These are phyloP conservation scores for Epinotia ramella DNA, from an alignment of 2,888 invertebrate genomes.

Conservation along the genomic window DNA sequence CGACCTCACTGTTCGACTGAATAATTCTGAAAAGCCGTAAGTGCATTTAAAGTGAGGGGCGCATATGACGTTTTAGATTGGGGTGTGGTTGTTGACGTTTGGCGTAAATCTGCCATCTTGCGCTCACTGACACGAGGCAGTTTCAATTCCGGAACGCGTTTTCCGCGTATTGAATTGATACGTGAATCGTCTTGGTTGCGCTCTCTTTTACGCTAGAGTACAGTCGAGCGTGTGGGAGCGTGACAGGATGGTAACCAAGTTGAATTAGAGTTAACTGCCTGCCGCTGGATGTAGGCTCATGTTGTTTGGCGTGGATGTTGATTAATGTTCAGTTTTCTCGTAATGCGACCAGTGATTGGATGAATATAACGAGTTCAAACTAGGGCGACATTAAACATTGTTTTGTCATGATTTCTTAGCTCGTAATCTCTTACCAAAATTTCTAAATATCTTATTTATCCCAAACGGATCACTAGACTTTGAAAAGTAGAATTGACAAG, in stretches of 20 bases:
- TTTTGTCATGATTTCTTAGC: no score
- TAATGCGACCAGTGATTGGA: background rate
- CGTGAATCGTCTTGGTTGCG: no score
- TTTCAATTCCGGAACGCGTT: background rate
- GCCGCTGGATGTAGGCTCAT: no score
- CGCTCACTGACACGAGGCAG: constrained; percentile 48
- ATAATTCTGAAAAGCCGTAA: background rate
- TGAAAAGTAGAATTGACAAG: background rate
- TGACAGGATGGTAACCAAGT: no score
- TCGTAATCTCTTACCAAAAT: no score
- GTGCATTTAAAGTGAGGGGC: background rate
- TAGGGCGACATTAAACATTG: background rate
- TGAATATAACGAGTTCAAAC: background rate
- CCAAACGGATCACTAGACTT: background rate
- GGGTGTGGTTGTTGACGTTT: constrained; percentile 51
- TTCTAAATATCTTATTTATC: no score
- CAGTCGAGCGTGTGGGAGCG: no score
- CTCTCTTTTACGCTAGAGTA: no score
- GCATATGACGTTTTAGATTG: background rate
- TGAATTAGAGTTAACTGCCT: no score
- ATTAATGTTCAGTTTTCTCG: background rate
- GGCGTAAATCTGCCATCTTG: constrained; percentile 63
- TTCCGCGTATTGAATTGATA: background rate
- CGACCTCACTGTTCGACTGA: constrained; percentile 47
- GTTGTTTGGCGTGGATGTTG: no score